Conservation (phyloP, 1,140 invertebrate species). For the Littorina saxatilis region DNA sequence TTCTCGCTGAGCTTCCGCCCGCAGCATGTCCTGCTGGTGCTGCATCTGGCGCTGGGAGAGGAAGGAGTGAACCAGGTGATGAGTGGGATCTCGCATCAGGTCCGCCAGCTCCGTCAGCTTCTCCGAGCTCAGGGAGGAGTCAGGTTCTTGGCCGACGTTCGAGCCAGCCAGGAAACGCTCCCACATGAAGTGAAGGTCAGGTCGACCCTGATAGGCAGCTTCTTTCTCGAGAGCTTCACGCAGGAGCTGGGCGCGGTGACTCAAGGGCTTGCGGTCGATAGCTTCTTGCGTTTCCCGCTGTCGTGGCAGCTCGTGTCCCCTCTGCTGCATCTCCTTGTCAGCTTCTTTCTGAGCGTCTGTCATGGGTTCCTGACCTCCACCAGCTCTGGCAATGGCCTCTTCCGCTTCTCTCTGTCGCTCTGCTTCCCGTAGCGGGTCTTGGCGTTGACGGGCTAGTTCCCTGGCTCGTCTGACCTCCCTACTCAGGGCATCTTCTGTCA, state of each 20-base stretch:
- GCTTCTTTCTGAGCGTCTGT: not conserved
- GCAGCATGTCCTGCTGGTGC: slow-evolving; percentile 34
- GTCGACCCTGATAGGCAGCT: slow-evolving; percentile 41
- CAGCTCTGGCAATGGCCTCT: not conserved
- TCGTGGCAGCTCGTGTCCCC: not conserved
- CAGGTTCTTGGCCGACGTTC: slow-evolving; percentile 42
- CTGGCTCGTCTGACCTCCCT: not conserved
- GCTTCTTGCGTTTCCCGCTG: slow-evolving; percentile 39
- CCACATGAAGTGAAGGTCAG: slow-evolving; percentile 68
- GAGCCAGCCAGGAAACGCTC: slow-evolving; percentile 62
- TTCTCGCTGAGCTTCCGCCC: slow-evolving; percentile 12
- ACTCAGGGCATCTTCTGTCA: not conserved
- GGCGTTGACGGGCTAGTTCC: not conserved
- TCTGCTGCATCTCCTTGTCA: not conserved
- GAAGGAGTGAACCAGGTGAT: slow-evolving; percentile 39
- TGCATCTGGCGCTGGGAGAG: slow-evolving; percentile 39
- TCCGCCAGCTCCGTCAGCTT: slow-evolving; percentile 59
- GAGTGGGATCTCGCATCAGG: slow-evolving; percentile 48
- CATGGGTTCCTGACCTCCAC: not conserved
- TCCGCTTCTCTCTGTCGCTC: slow-evolving; percentile 18
- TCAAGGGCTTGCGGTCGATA: slow-evolving; percentile 58
- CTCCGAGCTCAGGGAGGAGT: slow-evolving; percentile 61
- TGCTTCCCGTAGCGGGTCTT: not conserved
- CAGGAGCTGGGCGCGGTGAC: slow-evolving; percentile 57
- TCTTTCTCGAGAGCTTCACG: slow-evolving; percentile 58